Percentiles rank a stretch among this genome's conserved stretches.
phyloP scores from a whole-genome alignment of 2,797 vertebrate genomes.

The Pitangus sulphuratus region DNA sequence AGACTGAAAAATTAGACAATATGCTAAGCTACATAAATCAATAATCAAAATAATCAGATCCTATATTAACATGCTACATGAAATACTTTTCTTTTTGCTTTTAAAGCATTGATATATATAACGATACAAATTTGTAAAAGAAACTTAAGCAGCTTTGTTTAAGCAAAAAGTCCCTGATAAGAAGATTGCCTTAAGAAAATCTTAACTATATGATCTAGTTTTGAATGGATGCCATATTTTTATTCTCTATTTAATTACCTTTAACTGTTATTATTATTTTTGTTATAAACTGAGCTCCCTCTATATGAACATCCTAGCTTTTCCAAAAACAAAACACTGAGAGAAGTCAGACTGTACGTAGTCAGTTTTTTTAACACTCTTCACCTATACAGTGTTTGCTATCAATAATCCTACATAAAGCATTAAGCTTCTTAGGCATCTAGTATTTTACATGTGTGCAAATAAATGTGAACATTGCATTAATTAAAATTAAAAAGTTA shows the following conservation, averaged over 20 bases:
- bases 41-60: not conserved
- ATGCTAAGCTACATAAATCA: not conserved
- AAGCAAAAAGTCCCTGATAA: not conserved
- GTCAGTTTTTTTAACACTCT: not conserved
- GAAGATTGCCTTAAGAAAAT: not conserved
- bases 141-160: not conserved
- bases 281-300: not conserved
- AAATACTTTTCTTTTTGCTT: not conserved
- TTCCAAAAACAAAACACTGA: not conserved
- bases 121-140: not conserved
- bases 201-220: not conserved
- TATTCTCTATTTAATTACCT: not conserved
- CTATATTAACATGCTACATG: not conserved
- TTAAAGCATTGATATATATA: not conserved
- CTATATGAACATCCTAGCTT: not conserved
- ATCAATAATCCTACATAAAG: not conserved
- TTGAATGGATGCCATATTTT: not conserved
- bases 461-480: not conserved
- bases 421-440: not conserved
- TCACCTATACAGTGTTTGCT: not conserved
- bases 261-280: not conserved
- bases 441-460: fast-evolving
- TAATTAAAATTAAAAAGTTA: not conserved
- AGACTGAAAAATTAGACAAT: not conserved
- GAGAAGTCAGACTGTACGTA: not conserved